These are phyloP conservation scores for Falco columbarius DNA, from an alignment of 2,797 vertebrate species.

Conservation along the genomic window DNA sequence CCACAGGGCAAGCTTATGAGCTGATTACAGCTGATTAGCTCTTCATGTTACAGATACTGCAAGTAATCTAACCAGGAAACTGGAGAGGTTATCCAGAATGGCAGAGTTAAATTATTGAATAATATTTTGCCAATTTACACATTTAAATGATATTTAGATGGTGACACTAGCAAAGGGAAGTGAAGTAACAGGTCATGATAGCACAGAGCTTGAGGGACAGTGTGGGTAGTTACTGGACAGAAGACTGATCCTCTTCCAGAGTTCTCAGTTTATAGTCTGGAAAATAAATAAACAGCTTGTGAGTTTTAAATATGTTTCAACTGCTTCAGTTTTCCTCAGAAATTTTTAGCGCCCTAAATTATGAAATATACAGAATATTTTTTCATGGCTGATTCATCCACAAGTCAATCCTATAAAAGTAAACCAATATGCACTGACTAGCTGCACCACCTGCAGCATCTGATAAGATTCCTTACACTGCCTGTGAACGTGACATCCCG, in stretches of 20 bases:
- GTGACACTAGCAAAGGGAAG: background rate
- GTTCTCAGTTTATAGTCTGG: background rate
- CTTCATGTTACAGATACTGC: background rate
- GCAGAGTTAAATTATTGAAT: background rate
- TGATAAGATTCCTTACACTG: background rate
- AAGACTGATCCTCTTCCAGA: background rate
- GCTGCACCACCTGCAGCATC: background rate
- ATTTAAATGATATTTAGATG: background rate
- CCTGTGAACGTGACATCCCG: background rate
- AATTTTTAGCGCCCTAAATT: background rate
- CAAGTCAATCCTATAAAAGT: background rate
- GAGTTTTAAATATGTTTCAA: background rate
- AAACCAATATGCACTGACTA: background rate
- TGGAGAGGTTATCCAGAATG: background rate
- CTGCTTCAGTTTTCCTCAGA: background rate
- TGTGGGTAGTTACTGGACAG: background rate
- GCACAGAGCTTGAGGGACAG: background rate
- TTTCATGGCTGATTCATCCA: background rate
- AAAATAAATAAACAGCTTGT: background rate
- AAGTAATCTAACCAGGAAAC: background rate
- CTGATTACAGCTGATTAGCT: background rate
- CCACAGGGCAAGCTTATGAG: background rate
- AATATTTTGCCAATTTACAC: background rate
- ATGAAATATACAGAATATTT: background rate
- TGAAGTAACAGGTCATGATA: background rate